A percentile compares a stretch with the other conserved stretches of the same genome.
These are phyloP conservation scores for Strix uralensis DNA, from an alignment of 2,113 vertebrate genomes.

Conservation along the genomic window DNA sequence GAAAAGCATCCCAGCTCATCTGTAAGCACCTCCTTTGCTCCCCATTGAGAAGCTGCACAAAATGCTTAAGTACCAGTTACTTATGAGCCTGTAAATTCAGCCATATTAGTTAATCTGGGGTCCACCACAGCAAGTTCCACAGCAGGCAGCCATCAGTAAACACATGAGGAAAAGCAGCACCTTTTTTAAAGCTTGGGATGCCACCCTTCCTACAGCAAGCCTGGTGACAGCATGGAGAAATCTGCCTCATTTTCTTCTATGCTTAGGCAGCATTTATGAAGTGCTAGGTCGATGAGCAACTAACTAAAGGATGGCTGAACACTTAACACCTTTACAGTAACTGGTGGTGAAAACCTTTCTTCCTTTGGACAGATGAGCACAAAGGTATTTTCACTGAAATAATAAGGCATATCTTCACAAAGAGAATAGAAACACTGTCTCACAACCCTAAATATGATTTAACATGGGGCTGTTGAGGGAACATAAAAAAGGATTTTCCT, in stretches of 20 bases:
- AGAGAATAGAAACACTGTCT: neutral
- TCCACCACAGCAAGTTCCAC: neutral
- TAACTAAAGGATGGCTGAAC: neutral
- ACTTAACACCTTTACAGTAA: neutral
- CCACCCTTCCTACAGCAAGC: neutral
- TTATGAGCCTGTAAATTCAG: rapidly evolving
- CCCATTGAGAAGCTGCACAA: neutral
- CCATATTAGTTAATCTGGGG: neutral
- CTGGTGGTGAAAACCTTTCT: neutral
- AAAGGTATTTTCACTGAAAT: neutral
- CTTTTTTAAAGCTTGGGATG: neutral
- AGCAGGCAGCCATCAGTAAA: neutral
- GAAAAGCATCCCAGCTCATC: neutral
- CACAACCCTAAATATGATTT: neutral
- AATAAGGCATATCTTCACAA: neutral
- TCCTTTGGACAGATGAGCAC: neutral
- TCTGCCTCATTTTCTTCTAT: neutral
- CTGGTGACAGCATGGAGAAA: neutral
- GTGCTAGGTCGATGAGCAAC: neutral
- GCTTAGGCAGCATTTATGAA: neutral
- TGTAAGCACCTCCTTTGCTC: neutral
- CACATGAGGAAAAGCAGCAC: neutral
- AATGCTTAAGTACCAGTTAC: neutral
- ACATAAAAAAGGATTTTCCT: neutral
- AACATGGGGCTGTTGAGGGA: neutral